Evolutionary conservation across 2,888 invertebrate species (phyloP).

Genomic region (Neoitamus cyanurus): DNA sequence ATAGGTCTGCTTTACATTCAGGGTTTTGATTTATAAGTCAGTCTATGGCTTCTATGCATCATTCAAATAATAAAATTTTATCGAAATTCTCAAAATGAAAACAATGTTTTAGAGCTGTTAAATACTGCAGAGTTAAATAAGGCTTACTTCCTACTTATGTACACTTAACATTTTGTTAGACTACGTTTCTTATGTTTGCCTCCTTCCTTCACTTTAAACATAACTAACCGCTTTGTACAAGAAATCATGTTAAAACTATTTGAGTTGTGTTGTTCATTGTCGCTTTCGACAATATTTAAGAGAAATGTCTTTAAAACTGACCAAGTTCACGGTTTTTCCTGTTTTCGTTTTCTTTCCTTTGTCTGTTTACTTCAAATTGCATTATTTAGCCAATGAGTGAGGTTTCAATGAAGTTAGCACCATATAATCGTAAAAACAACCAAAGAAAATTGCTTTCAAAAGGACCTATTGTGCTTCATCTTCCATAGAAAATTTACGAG

Average conservation of each 20-base stretch:
- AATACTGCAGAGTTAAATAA: constrained; percentile 43
- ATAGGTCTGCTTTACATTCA: background rate
- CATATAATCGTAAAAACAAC: background rate
- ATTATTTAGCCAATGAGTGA: background rate
- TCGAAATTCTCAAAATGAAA: constrained; percentile 4
- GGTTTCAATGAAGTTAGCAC: background rate
- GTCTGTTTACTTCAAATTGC: background rate
- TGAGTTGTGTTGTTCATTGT: background rate
- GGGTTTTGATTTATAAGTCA: background rate
- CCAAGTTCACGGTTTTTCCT: background rate
- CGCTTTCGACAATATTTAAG: background rate
- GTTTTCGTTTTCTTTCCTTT: background rate
- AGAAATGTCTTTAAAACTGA: background rate
- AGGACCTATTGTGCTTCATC: background rate
- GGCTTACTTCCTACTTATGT: constrained; percentile 12
- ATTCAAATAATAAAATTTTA: constrained; percentile 8
- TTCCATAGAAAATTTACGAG: background rate
- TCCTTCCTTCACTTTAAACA: background rate
- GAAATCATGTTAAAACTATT: constrained; percentile 7
- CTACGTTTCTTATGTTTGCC: background rate
- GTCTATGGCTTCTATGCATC: constrained; percentile 14
- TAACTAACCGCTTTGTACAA: constrained; percentile 30
- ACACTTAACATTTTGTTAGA: constrained; percentile 18
- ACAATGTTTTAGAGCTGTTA: background rate
- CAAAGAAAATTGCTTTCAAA: background rate